Evolutionary conservation across 2,888 invertebrate species (phyloP), one percentile per base, ranked within the genome.

Genomic region (Drosophila diplacantha): DNA sequence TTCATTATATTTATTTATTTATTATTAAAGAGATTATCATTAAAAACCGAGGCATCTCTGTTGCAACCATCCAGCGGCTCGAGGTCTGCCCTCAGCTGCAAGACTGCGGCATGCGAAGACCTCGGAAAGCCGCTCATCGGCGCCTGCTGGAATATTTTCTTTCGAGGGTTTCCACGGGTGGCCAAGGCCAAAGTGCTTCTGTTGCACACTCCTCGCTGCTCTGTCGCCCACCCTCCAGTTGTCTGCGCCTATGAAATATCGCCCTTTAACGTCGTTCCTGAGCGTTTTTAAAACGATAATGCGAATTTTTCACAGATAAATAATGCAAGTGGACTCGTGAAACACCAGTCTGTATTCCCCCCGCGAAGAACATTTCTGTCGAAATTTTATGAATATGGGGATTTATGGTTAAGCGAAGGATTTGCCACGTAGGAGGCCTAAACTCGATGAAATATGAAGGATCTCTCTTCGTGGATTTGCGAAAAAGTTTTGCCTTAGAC

Each of bases 281-380:
- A 35, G 60, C 69, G 69, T 75, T 75, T 75, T 69, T 54, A 68
- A 71, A 75, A 75, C 66, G 61, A 71, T 75, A 75, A 76, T 72
- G 65, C 56, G 62, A 43, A 52, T 53, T 59, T 47, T 26, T 58
- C 31, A 43, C 58, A 58, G 58, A 66, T 71, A 71, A 69, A 64
- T 71, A 71, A 71, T 72, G 63, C 69, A 69, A 49, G 68, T 52
- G 34, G 52, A 53, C 62, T 62, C 37, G 44, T 37, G 58, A 57
- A 50, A 32, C 57, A 38, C 24, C 37, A 32, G 43, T 24, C 35
- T 49, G 34, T 38, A 26, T 20, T n/a, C 31, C 6, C 43, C 34
- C 43, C 54, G 43, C 44, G 18, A 26, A 43, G 54, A 50, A 39
- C 49, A 50, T 46, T 53, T 46, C 51, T 49, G 57, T 47, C 46